phyloP scores from a whole-genome alignment of 2,797 vertebrate genomes.

The Neostethus bicornis region DNA sequence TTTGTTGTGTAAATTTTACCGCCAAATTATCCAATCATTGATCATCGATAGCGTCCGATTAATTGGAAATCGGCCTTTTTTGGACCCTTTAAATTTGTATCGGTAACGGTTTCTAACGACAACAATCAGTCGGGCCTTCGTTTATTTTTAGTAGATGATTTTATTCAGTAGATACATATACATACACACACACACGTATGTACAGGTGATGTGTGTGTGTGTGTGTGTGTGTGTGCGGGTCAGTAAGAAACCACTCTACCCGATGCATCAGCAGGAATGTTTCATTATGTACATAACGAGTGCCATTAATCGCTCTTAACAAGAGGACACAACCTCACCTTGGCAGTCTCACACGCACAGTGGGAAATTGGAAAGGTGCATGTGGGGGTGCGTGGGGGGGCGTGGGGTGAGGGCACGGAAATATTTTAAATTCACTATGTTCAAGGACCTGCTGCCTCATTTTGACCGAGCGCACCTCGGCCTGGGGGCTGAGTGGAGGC shows the following conservation, averaged over 20 bases:
- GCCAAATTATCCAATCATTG: too few relatives aligned
- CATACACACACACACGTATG: too few relatives aligned
- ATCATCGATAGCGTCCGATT: too few relatives aligned
- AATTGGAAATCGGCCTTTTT: too few relatives aligned
- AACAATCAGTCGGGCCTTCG: too few relatives aligned
- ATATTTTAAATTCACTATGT: conserved; percentile 76
- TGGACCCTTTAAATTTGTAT: too few relatives aligned
- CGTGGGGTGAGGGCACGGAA: conserved; percentile 45
- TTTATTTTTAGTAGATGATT: too few relatives aligned
- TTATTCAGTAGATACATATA: too few relatives aligned
- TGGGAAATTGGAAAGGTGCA: conserved; percentile 58
- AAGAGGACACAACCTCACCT: conserved; percentile 85
- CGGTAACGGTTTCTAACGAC: too few relatives aligned
- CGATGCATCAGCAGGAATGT: conserved; percentile 80
- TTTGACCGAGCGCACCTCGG: conserved; percentile 61
- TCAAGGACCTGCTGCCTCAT: conserved; percentile 72
- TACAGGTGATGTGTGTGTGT: neutral
- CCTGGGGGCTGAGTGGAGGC: conserved; percentile 51
- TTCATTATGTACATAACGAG: conserved; percentile 85
- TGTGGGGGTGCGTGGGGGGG: conserved; percentile 19
- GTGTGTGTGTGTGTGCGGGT: conserved; percentile 14
- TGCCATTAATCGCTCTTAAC: conserved; percentile 85
- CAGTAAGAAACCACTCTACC: conserved; percentile 61
- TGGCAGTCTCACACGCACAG: conserved; percentile 77
- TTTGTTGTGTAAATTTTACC: too few relatives aligned